A percentile compares a stretch with the other conserved stretches of the same genome.
Evolutionary conservation across 2,888 invertebrate species (phyloP).

Genomic region (Neoascia interrupta): DNA sequence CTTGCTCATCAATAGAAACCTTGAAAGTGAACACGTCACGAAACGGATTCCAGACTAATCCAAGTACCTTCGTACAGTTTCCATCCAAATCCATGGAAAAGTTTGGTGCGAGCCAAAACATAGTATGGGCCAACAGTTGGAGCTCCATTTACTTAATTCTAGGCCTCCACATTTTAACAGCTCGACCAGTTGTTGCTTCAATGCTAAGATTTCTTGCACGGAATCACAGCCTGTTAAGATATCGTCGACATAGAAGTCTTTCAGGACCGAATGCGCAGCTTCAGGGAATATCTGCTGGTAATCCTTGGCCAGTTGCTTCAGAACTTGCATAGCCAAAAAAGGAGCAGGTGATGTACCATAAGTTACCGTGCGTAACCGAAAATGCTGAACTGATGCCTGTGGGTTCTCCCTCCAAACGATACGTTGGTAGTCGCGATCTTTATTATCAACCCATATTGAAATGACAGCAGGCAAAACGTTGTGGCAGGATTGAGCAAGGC

Average conservation of each 20-base stretch:
- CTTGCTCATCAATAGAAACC: background rate
- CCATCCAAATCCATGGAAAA: background rate
- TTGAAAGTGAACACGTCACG: background rate
- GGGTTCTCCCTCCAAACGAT: background rate
- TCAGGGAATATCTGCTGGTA: background rate
- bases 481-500: no score
- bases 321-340: background rate
- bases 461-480: no score
- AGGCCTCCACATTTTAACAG: constrained; percentile 12
- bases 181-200: background rate
- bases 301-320: background rate
- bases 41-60: background rate
- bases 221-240: background rate
- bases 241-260: background rate
- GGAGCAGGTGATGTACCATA: background rate
- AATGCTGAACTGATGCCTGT: background rate
- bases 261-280: background rate
- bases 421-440: background rate
- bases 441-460: background rate
- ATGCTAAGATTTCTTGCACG: background rate
- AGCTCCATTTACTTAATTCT: constrained; percentile 10
- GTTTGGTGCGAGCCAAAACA: background rate
- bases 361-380: background rate
- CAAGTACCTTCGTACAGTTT: background rate
- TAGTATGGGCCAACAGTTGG: background rate